Evolutionary conservation across 1,140 invertebrate genomes (phyloP), one percentile per base, ranked within the genome.

Genomic region (Sycophila sp.): DNA sequence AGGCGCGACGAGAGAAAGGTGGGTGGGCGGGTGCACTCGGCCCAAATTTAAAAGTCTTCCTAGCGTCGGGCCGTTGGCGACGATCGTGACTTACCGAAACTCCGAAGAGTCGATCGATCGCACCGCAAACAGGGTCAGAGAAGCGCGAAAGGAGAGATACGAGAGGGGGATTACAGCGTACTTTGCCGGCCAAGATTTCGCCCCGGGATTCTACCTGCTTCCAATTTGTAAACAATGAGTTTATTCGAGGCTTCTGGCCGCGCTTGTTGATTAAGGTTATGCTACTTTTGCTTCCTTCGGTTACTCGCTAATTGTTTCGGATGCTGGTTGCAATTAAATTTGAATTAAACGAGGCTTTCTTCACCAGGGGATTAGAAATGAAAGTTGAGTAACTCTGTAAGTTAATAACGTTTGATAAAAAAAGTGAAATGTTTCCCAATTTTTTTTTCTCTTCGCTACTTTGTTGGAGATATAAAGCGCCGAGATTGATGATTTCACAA

Each of bases 81-180:
- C 45, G 42, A 62, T 42, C 51, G 24, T 42, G 47, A 56, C 51
- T 34, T 47, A n/a, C 36, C 36, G 38, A 67, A 58, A 67, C 53
- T 58, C 45, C 30, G 42, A 47, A 13, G 34, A 17, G 30, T 51
- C 38, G 64, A 67, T 55, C 49, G 34, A 30, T 55, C 51, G 51
- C 10, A 28, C 45, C 36, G 26, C 53, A 19, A 58, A 40, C 10
- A 38, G 51, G 49, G 15, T 38, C 64, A 15, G 32, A 53, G 34
- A 24, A 15, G 28, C n/a, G 34, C 55, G 24, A 55, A 55, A 55
- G 17, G 26, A 15, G 38, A 10, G 6, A n/a, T n/a, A n/a, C 47
- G 30, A 28, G 30, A 34, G 4, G 51, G 22, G 51, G 63, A 64
- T 64, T 17, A n/a, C n/a, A n/a, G n/a, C n/a, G n/a, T n/a, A n/a